Percentiles rank a stretch among this genome's conserved stretches.
These are phyloP conservation scores for Acromyrmex echinatior DNA, from an alignment of 1,140 invertebrate species.

Conservation along the genomic window DNA sequence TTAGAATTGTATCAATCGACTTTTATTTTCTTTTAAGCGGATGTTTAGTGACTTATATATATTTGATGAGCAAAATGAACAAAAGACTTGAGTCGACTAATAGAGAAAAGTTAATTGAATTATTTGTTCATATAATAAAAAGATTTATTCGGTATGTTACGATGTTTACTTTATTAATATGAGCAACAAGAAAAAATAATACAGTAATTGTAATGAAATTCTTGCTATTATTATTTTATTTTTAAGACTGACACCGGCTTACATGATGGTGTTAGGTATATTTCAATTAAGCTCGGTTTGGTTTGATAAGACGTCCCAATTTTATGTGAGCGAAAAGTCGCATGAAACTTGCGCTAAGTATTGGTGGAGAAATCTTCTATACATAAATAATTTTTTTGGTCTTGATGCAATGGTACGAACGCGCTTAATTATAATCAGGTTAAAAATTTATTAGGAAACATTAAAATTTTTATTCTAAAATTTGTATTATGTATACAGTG, in stretches of 20 bases:
- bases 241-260: conserved; percentile 85
- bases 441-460: neutral
- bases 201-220: neutral
- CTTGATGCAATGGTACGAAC: too few relatives aligned
- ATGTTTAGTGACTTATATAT: conserved; percentile 85
- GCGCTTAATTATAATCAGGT: too few relatives aligned
- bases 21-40: conserved; percentile 86
- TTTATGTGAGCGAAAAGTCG: conserved; percentile 79
- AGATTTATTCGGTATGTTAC: conserved; percentile 84
- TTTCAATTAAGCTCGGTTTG: conserved; percentile 86
- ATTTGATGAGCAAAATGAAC: conserved; percentile 76
- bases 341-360: neutral
- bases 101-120: conserved; percentile 74
- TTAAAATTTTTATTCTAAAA: neutral
- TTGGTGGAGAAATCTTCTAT: too few relatives aligned
- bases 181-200: neutral
- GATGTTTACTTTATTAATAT: neutral
- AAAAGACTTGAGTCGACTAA: conserved; percentile 72
- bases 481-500: neutral
- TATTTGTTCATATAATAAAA: conserved; percentile 79
- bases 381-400: too few relatives aligned
- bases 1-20: conserved; percentile 85
- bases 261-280: conserved; percentile 87
- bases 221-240: neutral
- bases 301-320: conserved; percentile 85